Base-by-base conservation (phyloP, 2,888 invertebrate species). In the Sepiola atlantica region DNA sequence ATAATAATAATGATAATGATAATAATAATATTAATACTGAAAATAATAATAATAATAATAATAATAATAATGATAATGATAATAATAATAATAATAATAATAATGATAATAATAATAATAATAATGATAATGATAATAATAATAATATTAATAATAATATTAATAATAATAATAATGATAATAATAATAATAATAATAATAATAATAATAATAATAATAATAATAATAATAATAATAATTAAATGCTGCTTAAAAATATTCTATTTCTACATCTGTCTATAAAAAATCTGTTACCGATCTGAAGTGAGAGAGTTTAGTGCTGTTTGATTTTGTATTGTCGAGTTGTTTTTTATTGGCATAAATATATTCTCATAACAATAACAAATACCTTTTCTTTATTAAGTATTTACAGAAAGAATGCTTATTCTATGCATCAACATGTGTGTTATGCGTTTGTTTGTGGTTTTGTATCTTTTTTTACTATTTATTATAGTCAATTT, bases 141-240 rank as follows among this genome's bases (percentile, higher is more conserved):
- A 45, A 45, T 45, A 28, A 91, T 10, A 91, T 21, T 91, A 91
- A 91, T 91, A 57, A 55, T 94, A 61, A 35, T 94, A 61, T 14
- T 61, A 94, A 55, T 94, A 94, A 55, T 94, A 28, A 77, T 94
- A 91, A 55, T 94, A 94, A 55, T 94, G n/a, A n/a, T 45, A 45
- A 4, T 45, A 45, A 4, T 45, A 45, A 45, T 45, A 45, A 45
- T 45, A 45, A 45, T 45, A 45, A 45, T 45, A 45, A 45, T 45
- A 45, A 45, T 45, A 45, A 45, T 45, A 28, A 91, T 10, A 91
- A 32, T 91, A 91, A 91, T 91, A 57, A 55, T 94, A 61, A 35
- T 94, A 61, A 35, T 61, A 94, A 55, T 94, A 94, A 55, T 94
- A 28, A 77, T 94, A 91, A 55, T 94, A 94, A 55, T 94, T n/a